Base-by-base conservation (phyloP, 1,140 invertebrate species). In the Anadara kagoshimensis region DNA sequence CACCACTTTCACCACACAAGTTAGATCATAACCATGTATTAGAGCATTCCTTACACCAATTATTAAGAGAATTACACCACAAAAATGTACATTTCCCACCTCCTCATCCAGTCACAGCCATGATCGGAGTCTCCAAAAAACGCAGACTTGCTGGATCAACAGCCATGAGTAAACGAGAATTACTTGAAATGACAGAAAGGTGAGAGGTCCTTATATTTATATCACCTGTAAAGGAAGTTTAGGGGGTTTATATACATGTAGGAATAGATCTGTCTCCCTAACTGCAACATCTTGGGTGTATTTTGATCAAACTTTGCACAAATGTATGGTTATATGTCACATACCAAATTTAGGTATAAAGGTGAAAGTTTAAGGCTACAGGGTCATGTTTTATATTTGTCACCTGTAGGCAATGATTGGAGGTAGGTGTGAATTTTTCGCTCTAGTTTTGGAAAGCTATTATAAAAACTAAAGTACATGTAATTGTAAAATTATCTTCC, bases 31-130 rank as follows among this genome's bases (percentile, higher is more conserved):
- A 98, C 90, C 96, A 98, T 86, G 97, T 98, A 10, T 87, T 99
- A 62, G 97, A 99, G 86, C 97, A 98, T 88, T 98, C 96, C 0
- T 89, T 99, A 36, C 97, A 99, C 90, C 97, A 98, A 89, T 88
- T 98, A 54, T 89, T 98, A 43, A 91, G 97, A 20, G 95, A 98
- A 84, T 94, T 97, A 11, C 97, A 98, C 90, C 94, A 96, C 85
- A 93, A 94, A 84, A 97, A 97, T 88, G 94, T 96, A 8, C 95
- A 97, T 90, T 95, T 96, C 89, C 95, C 96, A 5, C 94, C 97
- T 86, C 97, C 97, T 1, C 97, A 98, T 91, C 97, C 97, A 1
- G 94, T 96, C 18, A 96, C 96, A 54, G 96, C 95, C 12, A 95
- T 95, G 5, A 91, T 98, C 1, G 97, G 97, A 0, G 94, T 97